A percentile compares a stretch with the other conserved stretches of the same genome.
phyloP scores from a whole-genome alignment of 2,113 vertebrate species.

The Nothocercus nigrocapillus region DNA sequence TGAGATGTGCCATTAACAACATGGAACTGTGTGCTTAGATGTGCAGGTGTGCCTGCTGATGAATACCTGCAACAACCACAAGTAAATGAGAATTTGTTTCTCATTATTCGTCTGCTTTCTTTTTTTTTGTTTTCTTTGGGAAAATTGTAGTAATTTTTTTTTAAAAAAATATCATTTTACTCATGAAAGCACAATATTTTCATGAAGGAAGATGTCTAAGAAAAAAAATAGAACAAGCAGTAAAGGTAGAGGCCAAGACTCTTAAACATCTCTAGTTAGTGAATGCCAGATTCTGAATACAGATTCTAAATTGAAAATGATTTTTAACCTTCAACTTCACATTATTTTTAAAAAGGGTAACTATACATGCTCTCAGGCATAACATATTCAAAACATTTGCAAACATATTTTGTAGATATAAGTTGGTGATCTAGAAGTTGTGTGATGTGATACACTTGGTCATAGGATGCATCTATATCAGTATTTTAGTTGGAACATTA shows the following conservation, averaged over 20 bases:
- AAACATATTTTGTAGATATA: background rate
- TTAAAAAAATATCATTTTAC: background rate
- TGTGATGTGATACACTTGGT: background rate
- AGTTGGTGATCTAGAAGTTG: background rate
- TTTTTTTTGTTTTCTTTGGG: background rate
- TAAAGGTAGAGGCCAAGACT: background rate
- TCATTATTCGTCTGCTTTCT: background rate
- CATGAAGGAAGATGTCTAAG: background rate
- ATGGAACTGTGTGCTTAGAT: background rate
- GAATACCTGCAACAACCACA: background rate
- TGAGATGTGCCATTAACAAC: background rate
- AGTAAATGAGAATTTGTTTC: background rate
- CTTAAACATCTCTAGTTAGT: background rate
- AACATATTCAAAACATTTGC: background rate
- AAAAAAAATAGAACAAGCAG: background rate
- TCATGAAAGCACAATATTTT: background rate
- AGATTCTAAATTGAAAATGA: background rate
- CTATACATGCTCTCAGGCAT: background rate
- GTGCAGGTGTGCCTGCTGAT: background rate
- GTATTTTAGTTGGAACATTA: background rate
- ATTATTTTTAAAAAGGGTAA: background rate
- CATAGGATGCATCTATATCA: background rate
- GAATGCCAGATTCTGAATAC: background rate
- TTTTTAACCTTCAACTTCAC: background rate
- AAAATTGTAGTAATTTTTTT: background rate